Evolutionary conservation across 2,888 invertebrate genomes (phyloP), one percentile per base, ranked within the genome.

Genomic region (Lithosia quadra): DNA sequence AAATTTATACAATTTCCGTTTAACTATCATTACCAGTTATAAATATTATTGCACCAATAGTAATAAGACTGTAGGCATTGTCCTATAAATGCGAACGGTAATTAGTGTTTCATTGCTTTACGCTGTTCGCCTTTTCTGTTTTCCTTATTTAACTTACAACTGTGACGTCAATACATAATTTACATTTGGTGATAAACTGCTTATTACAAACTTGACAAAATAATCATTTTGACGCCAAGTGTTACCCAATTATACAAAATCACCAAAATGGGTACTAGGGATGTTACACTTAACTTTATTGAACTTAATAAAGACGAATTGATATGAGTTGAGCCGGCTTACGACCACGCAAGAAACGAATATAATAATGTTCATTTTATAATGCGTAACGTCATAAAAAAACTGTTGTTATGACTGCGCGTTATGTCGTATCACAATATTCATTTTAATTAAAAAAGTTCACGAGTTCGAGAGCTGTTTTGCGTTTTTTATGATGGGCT

Each of bases 111-210:
- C 36, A 55, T 62, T 68, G 49, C 28, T n/a, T 34, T 33, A 43
- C 65, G 10, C 22, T 15, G 18, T 24, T 33, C 28, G n/a, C 66
- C 58, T 59, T 67, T 68, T 63, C 11, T 57, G 49, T 78, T 76
- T 72, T 80, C 74, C 81, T 74, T 67, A 68, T 77, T 69, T 71
- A 57, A 65, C 33, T 63, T 62, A 68, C 53, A 55, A 65, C 58
- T 28, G 22, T 74, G 76, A 79, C 72, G 76, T 80, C 69, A 69
- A 66, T 69, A n/a, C 59, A 56, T 63, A 64, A 68, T 71, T 65
- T 73, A 60, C 59, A 63, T 67, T 69, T 69, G 28, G 57, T 43
- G 58, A 43, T 58, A 62, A 71, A 65, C 67, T 43, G 43, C 62
- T 66, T 63, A 28, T 71, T 68, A 65, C 62, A 67, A 24, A 56